phyloP scores from a whole-genome alignment of 2,797 vertebrate genomes.

The Muscicapa striata region DNA sequence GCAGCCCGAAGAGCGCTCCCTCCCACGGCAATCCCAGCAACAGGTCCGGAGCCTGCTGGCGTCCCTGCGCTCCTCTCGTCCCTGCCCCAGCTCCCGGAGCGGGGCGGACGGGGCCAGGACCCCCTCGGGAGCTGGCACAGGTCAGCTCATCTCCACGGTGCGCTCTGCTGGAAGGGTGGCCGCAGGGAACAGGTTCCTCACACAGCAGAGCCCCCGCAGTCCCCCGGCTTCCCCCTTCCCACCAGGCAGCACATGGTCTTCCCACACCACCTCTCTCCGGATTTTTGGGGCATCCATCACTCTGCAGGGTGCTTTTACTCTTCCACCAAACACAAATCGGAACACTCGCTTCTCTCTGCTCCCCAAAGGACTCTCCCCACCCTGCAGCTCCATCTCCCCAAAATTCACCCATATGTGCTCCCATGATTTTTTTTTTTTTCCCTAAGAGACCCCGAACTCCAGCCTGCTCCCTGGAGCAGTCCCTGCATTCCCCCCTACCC shows the following conservation, averaged over 20 bases:
- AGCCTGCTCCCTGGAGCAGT: too few relatives aligned
- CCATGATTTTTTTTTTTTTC: neutral
- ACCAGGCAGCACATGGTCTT: neutral
- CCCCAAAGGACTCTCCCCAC: neutral
- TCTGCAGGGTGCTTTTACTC: neutral
- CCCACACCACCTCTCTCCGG: accelerated
- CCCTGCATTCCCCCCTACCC: neutral
- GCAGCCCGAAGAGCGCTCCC: neutral
- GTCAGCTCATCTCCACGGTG: neutral
- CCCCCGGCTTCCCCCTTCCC: neutral
- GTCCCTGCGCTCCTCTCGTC: neutral
- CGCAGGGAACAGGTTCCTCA: neutral
- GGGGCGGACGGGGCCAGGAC: neutral
- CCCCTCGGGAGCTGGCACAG: neutral
- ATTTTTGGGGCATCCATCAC: neutral
- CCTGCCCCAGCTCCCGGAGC: neutral
- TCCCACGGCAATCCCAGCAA: constrained; percentile 16
- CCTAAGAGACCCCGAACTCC: neutral
- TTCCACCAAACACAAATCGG: neutral
- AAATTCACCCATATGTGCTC: neutral
- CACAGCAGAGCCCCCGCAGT: accelerated
- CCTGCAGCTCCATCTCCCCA: neutral
- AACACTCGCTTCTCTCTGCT: neutral
- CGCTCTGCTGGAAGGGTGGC: neutral
- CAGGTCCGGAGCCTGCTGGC: constrained; percentile 38